Evolutionary conservation across 2,113 vertebrate genomes (phyloP), one percentile per base, ranked within the genome.

Genomic region (Colinus virginianus): DNA sequence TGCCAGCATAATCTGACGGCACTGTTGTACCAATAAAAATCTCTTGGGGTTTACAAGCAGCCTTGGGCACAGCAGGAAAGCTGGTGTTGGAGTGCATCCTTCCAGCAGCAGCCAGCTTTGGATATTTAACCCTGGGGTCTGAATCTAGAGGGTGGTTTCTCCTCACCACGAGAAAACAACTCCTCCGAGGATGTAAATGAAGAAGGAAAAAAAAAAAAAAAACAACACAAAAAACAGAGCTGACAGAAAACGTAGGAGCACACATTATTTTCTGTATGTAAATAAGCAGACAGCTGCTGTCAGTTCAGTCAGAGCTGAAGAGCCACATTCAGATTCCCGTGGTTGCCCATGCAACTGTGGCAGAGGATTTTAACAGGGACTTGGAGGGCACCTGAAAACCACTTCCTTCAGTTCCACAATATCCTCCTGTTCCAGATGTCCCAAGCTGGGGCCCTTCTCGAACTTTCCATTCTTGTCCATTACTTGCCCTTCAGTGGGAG

Each of bases 241-340:
- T 85, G 71, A 53, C n/a, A 77, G 48, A 1, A 1, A 89, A 75
- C 0, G 15, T 68, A 58, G 58, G 40, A 72, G 48, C 53, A 69
- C 34, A 9, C 71, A 62, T 85, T 89, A 62, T 82, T 69, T 78
- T 82, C 67, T 62, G 43, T 45, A 85, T 76, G 59, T 69, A 91
- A 82, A 82, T 43, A 82, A 87, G 87, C 36, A 93, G 61, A 77
- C 22, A 87, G 74, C 20, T 78, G 63, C 74, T 92, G 81, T 82
- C 75, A 67, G 64, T n/a, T 67, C 64, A 45, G 13, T 67, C 42
- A 84, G 56, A 87, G 19, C 42, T 93, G 59, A 28, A 42, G 0
- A 11, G 80, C 34, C 77, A 88, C 32, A 32, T 53, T 34, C 76
- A 87, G 53, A 69, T 89, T 87, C 84, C 81, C 82, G 62, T 32